Conservation (phyloP, 2,797 vertebrate genomes). For the Rhincodon typus region DNA sequence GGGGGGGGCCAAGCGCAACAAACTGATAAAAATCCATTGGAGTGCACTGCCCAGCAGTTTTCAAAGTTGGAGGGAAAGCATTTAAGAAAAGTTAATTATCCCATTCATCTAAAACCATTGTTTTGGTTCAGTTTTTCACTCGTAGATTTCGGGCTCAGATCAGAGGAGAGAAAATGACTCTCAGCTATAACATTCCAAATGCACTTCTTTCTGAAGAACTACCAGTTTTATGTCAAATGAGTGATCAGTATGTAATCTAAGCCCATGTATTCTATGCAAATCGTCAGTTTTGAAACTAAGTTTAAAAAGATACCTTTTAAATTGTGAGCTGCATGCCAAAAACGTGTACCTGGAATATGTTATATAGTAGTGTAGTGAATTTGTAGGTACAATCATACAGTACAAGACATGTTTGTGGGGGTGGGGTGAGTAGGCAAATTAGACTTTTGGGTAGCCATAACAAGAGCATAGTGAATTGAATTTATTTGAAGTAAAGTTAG, state of each 20-base stretch:
- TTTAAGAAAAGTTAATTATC: neutral
- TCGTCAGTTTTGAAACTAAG: neutral
- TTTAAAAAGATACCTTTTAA: neutral
- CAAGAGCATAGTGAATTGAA: neutral
- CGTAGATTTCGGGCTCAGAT: neutral
- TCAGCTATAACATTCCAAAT: neutral
- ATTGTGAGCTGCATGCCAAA: neutral
- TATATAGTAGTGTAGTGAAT: too few relatives aligned
- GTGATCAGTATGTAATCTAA: neutral
- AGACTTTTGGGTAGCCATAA: neutral
- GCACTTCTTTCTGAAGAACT: neutral
- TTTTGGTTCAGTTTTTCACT: neutral
- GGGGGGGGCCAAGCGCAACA: neutral
- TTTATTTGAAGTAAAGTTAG: too few relatives aligned
- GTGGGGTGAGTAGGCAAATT: neutral
- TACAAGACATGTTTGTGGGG: neutral
- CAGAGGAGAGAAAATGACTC: neutral
- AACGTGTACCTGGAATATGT: too few relatives aligned
- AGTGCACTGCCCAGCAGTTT: neutral
- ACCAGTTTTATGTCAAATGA: neutral
- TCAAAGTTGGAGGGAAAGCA: neutral
- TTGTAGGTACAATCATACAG: neutral
- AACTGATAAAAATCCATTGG: neutral
- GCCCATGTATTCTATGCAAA: neutral
- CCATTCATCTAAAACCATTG: neutral